Conservation (phyloP, 2,113 vertebrate species). For the Eptesicus fuscus region DNA sequence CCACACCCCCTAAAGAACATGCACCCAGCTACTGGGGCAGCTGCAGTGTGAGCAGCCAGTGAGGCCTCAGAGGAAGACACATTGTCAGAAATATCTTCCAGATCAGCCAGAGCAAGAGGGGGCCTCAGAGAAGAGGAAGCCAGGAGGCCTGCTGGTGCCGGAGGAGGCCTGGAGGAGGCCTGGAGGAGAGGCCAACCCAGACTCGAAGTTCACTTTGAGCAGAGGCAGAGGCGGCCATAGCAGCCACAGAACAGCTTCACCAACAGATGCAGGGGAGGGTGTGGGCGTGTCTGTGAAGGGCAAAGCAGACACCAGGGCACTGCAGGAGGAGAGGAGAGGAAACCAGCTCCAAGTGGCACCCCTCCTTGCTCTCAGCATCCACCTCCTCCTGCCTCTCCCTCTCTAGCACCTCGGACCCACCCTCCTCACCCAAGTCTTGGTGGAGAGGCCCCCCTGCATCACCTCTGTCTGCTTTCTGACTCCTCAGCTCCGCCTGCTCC, state of each 20-base stretch:
- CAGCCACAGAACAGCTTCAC: background rate
- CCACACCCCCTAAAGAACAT: background rate
- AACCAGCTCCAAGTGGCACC: background rate
- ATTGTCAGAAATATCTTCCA: background rate
- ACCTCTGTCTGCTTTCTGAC: too few relatives aligned
- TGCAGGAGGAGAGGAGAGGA: background rate
- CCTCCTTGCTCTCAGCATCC: background rate
- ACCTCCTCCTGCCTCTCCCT: background rate
- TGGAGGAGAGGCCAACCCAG: background rate
- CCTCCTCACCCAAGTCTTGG: background rate
- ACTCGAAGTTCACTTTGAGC: conserved; percentile 42
- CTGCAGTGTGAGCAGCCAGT: background rate
- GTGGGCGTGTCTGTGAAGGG: background rate
- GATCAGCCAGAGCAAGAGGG: background rate
- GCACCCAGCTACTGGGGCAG: background rate
- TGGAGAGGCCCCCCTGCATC: background rate
- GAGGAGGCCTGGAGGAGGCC: background rate
- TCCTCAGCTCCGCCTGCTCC: background rate
- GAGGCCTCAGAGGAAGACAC: background rate
- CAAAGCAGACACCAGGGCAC: background rate
- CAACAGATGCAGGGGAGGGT: background rate
- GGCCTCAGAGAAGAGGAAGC: background rate
- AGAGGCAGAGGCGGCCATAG: background rate
- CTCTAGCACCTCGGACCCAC: rapidly evolving
- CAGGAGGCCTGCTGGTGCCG: background rate